A percentile compares a stretch with the other conserved stretches of the same genome.
Evolutionary conservation across 1,140 invertebrate genomes (phyloP).

Genomic region (Probaryconus sp.): DNA sequence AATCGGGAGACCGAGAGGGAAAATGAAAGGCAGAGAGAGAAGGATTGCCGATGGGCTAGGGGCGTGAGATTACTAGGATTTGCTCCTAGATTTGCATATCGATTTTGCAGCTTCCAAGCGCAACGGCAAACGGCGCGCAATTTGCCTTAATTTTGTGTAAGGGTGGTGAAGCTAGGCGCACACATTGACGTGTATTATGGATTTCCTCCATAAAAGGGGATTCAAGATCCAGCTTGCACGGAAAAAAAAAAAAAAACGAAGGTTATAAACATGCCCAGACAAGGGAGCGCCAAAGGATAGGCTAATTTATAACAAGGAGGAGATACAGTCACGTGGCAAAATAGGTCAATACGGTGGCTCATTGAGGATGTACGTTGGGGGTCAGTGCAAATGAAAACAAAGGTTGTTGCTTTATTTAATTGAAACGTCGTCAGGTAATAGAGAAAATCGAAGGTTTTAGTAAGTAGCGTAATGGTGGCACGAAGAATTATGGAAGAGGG

Average conservation of each 20-base stretch:
- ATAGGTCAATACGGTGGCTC: conserved; percentile 11
- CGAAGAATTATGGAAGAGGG: not conserved
- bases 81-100: conserved; percentile 77
- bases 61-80: conserved; percentile 76
- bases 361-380: no score
- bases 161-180: conserved; percentile 32
- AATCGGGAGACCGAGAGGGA: conserved; percentile 12
- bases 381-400: conserved; percentile 1
- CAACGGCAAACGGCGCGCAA: conserved; percentile 67
- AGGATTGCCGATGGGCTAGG: conserved; percentile 41
- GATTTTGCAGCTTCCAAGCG: conserved; percentile 72
- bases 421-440: not conserved
- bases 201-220: conserved; percentile 18
- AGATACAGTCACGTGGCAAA: conserved; percentile 3
- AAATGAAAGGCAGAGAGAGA: conserved; percentile 16
- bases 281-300: not conserved
- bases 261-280: conserved; percentile 30
- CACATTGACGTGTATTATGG: conserved; percentile 1
- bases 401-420: not conserved
- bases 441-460: no score
- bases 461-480: no score
- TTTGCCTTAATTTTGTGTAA: conserved; percentile 74
- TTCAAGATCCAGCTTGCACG: conserved; percentile 8
- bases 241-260: conserved; percentile 24
- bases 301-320: conserved; percentile 15